Percentiles rank a stretch among this genome's conserved stretches.
Conservation (phyloP, 2,113 vertebrate genomes). For the Rana temporaria region DNA sequence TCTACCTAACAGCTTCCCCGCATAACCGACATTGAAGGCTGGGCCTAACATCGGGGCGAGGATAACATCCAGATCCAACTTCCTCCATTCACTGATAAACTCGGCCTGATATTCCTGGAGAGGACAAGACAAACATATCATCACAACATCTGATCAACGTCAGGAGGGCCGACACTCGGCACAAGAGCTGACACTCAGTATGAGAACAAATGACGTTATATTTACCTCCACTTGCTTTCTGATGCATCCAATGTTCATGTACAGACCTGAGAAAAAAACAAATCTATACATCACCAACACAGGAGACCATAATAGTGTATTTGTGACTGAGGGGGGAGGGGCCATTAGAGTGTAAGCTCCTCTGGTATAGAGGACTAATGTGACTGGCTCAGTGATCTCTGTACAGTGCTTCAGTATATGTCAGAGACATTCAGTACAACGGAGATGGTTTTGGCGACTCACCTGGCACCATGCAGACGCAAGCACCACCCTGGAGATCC, state of each 20-base stretch:
- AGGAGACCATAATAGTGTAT: no score
- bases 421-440: no score
- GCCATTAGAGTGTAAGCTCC: no score
- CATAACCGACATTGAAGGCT: constrained; percentile 74
- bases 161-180: background rate
- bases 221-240: no score
- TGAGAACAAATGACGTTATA: background rate
- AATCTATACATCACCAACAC: background rate
- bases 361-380: no score
- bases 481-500: no score
- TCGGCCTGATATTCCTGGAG: constrained; percentile 78
- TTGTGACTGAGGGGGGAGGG: no score
- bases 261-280: no score
- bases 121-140: background rate
- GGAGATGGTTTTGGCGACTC: no score
- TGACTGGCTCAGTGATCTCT: no score
- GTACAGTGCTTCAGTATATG: background rate
- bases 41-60: constrained; percentile 85
- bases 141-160: background rate
- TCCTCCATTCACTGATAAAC: constrained; percentile 79
- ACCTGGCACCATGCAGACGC: no score
- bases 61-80: constrained; percentile 81
- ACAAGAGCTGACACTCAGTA: background rate
- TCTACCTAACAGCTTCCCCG: constrained; percentile 74
- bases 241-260: no score